Base-by-base conservation (phyloP, 2,797 vertebrate species). In the Girardinus metallicus region DNA sequence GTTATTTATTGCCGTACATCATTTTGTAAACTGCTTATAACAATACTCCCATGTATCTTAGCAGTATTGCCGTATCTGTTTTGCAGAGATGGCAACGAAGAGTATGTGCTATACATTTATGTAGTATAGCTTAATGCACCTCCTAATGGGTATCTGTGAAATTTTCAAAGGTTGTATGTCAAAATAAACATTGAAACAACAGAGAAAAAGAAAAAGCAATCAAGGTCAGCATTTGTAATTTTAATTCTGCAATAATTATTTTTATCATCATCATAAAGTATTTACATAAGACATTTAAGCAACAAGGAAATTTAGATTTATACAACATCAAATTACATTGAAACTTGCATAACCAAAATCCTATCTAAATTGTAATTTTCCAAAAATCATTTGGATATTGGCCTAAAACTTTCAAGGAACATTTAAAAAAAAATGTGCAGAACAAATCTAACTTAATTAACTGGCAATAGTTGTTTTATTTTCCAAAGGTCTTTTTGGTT, bases 1-100 rank as follows among this genome's bases (percentile, higher is more conserved):
- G 82, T 80, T 74, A 66, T 88, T 87, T 88, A 62, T 81, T 53
- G 73, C 29, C 26, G 79, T 74, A 74, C 80, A 71, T 70, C 39
- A 43, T 70, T 70, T n/a, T 43, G 39, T n/a, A 46, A 12, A 71
- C 34, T 23, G 31, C 34, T 66, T 66, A 66, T 10, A 39, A 31
- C 47, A 4, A 49, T 62, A 21, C 8, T n/a, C 29, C 46, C 8
- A 31, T 77, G 15, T 26, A 41, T 41, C 64, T 1, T 23, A 68
- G 18, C 34, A 12, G 9, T 13, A 41, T 41, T 68, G 5, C 5
- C 43, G 23, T 26, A n/a, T 70, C 21, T 13, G 64, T 26, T 41
- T 10, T 26, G 66, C 34, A 41, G 34, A 39, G 34, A 26, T 68
- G 64, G 21, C 8, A 68, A 12, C 36, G 4, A 70, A 70, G 39